Base-by-base conservation (phyloP, 2,113 vertebrate species). In the Tupaia tana region DNA sequence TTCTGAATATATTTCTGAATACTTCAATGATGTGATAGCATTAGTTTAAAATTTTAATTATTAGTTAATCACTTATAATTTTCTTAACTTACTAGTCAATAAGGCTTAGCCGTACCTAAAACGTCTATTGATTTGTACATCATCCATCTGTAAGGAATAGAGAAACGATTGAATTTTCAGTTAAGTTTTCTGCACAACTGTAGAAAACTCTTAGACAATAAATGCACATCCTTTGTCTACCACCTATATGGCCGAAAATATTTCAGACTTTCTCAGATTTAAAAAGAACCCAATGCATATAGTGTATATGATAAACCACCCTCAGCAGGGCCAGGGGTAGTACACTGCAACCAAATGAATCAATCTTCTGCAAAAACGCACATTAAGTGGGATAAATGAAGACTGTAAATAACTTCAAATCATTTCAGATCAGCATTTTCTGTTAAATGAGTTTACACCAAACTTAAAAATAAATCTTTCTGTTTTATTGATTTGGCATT, bases 241-340 rank as follows among this genome's bases (percentile, higher is more conserved):
- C 27, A 79, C 3, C 1, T n/a, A 89, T 27, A 70, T 54, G 10
- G 9, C 27, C 22, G 63, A 12, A 31, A 31, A 3, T 43, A 87
- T 63, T 69, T 75, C 25, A 87, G 52, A 80, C 90, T 69, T 86
- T 71, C 80, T 80, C 27, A 67, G 10, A 63, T 90, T 86, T 90
- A 81, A 80, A 89, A 95, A 73, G 27, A 89, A 67, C 18, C 29
- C 16, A 93, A 22, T 73, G 15, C 9, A n/a, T n/a, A 67, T 19
- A 74, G 14, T 64, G 12, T 11, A 67, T 29, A 43, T 59, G 10
- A 67, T 52, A 75, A 11, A 54, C 13, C 6, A 20, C 3, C 34
- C n/a, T 31, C 73, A 67, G 43, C 15, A 71, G 2, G 77, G 14
- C 11, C 29, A 34, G 69, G 3, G n/a, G 15, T 29, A 64, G 22